Evolutionary conservation across 2,888 invertebrate genomes (phyloP).

Genomic region (Ormyrus pomaceus): DNA sequence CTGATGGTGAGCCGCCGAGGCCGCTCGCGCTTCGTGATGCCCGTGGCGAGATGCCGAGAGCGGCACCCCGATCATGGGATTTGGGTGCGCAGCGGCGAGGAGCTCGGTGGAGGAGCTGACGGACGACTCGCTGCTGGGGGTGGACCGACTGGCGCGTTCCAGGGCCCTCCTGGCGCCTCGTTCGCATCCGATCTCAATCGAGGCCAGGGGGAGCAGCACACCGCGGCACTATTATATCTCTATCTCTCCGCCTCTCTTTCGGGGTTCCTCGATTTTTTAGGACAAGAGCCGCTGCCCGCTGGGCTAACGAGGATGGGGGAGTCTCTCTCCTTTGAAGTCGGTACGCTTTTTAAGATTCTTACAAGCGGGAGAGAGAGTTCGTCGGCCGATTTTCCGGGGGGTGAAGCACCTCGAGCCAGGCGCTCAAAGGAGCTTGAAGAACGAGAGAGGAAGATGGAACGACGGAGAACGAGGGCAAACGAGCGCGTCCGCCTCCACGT

Average conservation of each 20-base stretch:
- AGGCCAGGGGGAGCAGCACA: background rate
- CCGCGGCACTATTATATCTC: background rate
- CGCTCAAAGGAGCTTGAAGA: background rate
- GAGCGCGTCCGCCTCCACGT: background rate
- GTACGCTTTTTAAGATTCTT: background rate
- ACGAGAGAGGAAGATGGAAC: too few relatives aligned
- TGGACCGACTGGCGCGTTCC: background rate
- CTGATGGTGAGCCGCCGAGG: background rate
- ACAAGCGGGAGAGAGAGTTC: background rate
- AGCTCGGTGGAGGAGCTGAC: background rate
- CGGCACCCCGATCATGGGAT: constrained; percentile 35
- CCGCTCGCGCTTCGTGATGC: background rate
- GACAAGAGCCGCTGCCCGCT: background rate
- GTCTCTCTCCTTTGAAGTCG: background rate
- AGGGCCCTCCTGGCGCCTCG: background rate
- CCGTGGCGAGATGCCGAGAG: constrained; percentile 12
- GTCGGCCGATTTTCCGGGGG: constrained; percentile 19
- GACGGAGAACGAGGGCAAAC: background rate
- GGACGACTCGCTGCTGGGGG: background rate
- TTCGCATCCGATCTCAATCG: constrained; percentile 38
- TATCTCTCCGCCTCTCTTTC: background rate
- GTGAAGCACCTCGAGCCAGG: constrained; percentile 10
- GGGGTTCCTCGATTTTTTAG: background rate
- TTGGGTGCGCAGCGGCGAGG: background rate
- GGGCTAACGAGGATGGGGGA: constrained; percentile 10